A percentile compares a stretch with the other conserved stretches of the same genome.
phyloP scores from a whole-genome alignment of 1,140 invertebrate genomes.

The Cryptotermes secundus region DNA sequence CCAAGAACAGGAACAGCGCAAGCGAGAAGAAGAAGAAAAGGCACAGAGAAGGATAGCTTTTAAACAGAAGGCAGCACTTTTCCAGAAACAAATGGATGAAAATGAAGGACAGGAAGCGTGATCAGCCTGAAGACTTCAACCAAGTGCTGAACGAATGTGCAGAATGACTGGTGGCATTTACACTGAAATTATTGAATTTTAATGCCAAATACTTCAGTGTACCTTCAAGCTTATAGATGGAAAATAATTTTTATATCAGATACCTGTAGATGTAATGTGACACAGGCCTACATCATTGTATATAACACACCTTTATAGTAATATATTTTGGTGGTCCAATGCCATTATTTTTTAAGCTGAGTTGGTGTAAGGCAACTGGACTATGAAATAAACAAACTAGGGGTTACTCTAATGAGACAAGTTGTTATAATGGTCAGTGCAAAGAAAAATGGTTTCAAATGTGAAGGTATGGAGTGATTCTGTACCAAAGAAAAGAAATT shows the following conservation, averaged over 20 bases:
- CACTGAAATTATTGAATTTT: background rate
- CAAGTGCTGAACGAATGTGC: background rate
- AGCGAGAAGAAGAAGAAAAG: slow-evolving; percentile 74
- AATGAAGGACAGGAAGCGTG: background rate
- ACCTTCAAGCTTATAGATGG: background rate
- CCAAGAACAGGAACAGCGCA: slow-evolving; percentile 81
- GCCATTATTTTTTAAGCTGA: background rate
- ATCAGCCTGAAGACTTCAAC: background rate
- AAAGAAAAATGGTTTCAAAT: no score
- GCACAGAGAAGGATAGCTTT: slow-evolving; percentile 73
- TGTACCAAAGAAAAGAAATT: no score
- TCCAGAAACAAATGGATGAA: slow-evolving; percentile 47
- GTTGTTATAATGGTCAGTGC: no score
- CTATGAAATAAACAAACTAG: background rate
- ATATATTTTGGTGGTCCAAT: background rate
- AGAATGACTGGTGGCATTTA: background rate
- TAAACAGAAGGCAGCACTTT: slow-evolving; percentile 79
- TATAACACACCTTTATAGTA: background rate
- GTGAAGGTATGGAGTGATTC: no score
- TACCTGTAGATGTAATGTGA: slow-evolving; percentile 1
- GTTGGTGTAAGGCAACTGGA: background rate
- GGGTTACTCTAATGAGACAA: background rate
- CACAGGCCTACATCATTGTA: background rate
- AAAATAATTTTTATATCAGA: background rate
- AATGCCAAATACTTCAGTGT: background rate